Conservation (phyloP, 2,113 vertebrate species). For the Eudyptes chrysolophus region DNA sequence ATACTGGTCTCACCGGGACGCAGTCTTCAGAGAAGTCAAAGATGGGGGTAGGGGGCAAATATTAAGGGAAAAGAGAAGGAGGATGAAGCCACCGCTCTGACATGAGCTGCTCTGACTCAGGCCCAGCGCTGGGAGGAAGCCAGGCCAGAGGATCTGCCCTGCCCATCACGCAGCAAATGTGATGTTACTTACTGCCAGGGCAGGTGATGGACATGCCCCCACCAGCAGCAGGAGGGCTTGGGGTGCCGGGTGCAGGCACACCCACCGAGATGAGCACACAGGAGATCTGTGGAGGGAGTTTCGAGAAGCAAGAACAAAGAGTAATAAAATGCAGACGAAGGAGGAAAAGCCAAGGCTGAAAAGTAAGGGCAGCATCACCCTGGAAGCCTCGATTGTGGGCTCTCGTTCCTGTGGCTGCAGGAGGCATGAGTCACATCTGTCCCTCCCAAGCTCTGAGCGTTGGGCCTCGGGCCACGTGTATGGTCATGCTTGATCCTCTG, state of each 20-base stretch:
- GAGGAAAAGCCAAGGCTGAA: background rate
- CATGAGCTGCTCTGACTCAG: background rate
- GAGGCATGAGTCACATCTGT: background rate
- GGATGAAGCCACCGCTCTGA: background rate
- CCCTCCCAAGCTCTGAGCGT: background rate
- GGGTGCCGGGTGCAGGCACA: background rate
- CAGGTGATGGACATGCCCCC: background rate
- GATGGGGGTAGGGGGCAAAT: background rate
- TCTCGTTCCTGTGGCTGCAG: background rate
- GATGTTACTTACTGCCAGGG: background rate
- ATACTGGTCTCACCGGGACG: background rate
- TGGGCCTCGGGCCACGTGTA: accelerated
- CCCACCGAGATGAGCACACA: background rate
- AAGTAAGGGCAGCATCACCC: background rate
- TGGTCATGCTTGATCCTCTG: background rate
- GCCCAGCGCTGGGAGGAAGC: background rate
- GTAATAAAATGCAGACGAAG: background rate
- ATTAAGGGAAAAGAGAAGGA: background rate
- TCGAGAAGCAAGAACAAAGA: background rate
- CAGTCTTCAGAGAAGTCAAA: background rate
- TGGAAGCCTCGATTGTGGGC: accelerated
- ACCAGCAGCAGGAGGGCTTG: accelerated
- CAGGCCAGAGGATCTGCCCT: background rate
- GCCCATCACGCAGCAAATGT: background rate
- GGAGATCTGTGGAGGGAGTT: background rate